Evolutionary conservation across 2,888 invertebrate genomes (phyloP).

Genomic region (Drosophila parthenogenetica): DNA sequence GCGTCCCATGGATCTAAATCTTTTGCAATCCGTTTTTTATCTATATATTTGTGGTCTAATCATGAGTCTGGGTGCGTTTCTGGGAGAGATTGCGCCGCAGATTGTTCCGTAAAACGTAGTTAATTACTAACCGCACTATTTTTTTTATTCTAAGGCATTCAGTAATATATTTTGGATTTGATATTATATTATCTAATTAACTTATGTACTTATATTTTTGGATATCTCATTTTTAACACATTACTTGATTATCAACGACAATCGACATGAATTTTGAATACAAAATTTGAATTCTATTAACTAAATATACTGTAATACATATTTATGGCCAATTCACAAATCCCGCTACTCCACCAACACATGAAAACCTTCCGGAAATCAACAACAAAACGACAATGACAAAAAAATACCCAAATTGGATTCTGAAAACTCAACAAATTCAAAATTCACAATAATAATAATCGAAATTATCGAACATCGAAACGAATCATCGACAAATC

Average conservation of each 20-base stretch:
- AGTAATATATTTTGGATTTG: conserved; percentile 26
- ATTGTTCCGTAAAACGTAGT: conserved; percentile 31
- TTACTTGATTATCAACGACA: conserved; percentile 37
- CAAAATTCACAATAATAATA: conserved; percentile 37
- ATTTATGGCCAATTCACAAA: conserved; percentile 59
- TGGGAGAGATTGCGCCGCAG: conserved; percentile 42
- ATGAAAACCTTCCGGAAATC: conserved; percentile 37
- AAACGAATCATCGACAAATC: conserved; percentile 26
- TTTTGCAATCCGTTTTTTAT: conserved; percentile 47
- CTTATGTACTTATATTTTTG: conserved; percentile 53
- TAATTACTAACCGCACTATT: conserved; percentile 61
- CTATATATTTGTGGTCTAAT: conserved; percentile 50
- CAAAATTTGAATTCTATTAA: conserved; percentile 43
- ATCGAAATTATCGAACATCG: conserved; percentile 34
- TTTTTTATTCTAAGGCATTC: conserved; percentile 51
- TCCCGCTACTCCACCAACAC: conserved; percentile 52
- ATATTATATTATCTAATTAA: conserved; percentile 40
- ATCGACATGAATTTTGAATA: conserved; percentile 32
- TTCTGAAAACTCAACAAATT: conserved; percentile 27
- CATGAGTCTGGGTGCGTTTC: conserved; percentile 47
- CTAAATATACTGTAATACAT: conserved; percentile 33
- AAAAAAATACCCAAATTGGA: conserved; percentile 46
- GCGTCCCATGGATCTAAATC: conserved; percentile 37
- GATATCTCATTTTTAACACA: conserved; percentile 31
- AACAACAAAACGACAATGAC: conserved; percentile 49